Evolutionary conservation across 1,140 invertebrate genomes (phyloP).

Genomic region (Pantala flavescens): DNA sequence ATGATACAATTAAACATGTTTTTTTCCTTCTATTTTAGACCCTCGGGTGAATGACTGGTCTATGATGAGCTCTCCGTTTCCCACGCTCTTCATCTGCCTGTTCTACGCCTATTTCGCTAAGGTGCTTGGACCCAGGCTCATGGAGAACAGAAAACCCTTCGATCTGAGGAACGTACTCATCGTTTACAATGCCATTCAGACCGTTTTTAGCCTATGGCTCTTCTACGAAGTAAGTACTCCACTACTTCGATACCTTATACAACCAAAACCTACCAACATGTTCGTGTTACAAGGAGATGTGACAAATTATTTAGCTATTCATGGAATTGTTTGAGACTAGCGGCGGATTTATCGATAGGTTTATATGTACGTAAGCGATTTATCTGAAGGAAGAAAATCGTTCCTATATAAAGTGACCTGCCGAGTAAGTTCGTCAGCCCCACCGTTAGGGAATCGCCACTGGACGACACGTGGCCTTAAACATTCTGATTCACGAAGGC

Average conservation of each 20-base stretch:
- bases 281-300: no score
- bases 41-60: slow-evolving; percentile 78
- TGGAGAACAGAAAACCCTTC: slow-evolving; percentile 84
- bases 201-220: slow-evolving; percentile 82
- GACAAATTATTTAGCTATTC: no score
- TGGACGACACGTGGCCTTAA: no score
- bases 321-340: no score
- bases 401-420: no score
- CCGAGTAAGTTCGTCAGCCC: no score
- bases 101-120: slow-evolving; percentile 77
- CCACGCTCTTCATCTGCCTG: slow-evolving; percentile 72
- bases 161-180: slow-evolving; percentile 70
- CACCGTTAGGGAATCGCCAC: no score
- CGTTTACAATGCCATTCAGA: slow-evolving; percentile 80
- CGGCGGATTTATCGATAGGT: no score
- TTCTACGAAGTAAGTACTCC: slow-evolving; percentile 68
- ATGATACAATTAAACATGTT: no score
- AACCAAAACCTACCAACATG: background rate
- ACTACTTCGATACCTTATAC: background rate
- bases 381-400: no score
- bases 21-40: slow-evolving; percentile 50
- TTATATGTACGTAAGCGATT: no score
- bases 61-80: slow-evolving; percentile 85
- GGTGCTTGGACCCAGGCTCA: slow-evolving; percentile 70
- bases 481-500: no score